Percentiles rank a stretch among this genome's conserved stretches.
These are phyloP conservation scores for Drosophila virilis DNA, from an alignment of 1,140 invertebrate species.

Conservation along the genomic window DNA sequence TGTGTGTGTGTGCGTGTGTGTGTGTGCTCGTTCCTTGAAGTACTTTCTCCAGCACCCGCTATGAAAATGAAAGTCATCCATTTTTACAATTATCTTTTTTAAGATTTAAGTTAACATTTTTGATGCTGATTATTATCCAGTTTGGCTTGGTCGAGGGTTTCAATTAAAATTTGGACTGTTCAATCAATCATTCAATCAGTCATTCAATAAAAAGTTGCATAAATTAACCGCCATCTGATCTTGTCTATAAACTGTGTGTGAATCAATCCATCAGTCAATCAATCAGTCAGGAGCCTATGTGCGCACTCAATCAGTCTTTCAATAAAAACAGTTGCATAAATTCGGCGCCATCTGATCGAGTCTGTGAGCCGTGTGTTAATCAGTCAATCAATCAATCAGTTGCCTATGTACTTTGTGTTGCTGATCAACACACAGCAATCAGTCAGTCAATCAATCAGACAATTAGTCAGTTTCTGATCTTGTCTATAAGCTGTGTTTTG, in stretches of 20 bases:
- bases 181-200: neutral
- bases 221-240: too few species aligned
- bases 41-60: conserved; percentile 5
- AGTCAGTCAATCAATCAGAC: neutral
- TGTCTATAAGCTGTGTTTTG: too few species aligned
- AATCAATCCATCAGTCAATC: too few species aligned
- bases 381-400: neutral
- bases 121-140: too few species aligned
- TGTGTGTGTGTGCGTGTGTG: neutral
- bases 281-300: too few species aligned
- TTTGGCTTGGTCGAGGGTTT: too few species aligned
- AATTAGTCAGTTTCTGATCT: neutral
- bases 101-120: too few species aligned
- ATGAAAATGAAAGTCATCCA: neutral
- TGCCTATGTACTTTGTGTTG: too few species aligned
- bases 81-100: neutral
- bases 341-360: too few species aligned
- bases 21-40: conserved; percentile 12
- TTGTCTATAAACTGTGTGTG: too few species aligned
- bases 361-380: neutral
- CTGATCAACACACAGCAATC: too few species aligned
- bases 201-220: neutral
- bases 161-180: too few species aligned
- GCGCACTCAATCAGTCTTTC: neutral
- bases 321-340: neutral